Base-by-base conservation (phyloP, 1,140 invertebrate genomes). In the Alviniconcha marisindica region DNA sequence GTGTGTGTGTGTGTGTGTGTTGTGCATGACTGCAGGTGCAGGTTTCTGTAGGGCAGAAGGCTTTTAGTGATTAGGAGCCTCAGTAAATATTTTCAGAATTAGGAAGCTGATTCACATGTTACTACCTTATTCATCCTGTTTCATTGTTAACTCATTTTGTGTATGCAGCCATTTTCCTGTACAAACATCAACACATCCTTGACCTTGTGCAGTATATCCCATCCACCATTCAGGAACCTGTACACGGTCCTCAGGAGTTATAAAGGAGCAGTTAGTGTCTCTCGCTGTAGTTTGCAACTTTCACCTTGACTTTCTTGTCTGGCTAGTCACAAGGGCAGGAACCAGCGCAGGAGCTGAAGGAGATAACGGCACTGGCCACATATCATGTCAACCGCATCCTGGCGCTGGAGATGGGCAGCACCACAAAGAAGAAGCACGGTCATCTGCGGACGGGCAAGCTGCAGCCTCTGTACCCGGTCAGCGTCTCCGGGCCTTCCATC, bases 271-370 rank as follows among this genome's bases (percentile, higher is more conserved):
- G n/a, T n/a, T n/a, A n/a, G n/a, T n/a, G n/a, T n/a, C n/a, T n/a
- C n/a, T n/a, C n/a, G n/a, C n/a, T n/a, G n/a, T n/a, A n/a, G n/a
- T n/a, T n/a, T n/a, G n/a, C n/a, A n/a, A n/a, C n/a, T n/a, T n/a
- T n/a, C n/a, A n/a, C n/a, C n/a, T n/a, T n/a, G n/a, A n/a, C n/a
- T n/a, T n/a, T n/a, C n/a, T n/a, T n/a, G n/a, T n/a, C n/a, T n/a
- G n/a, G n/a, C n/a, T n/a, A n/a, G n/a, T n/a, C n/a, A n/a, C n/a
- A n/a, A n/a, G n/a, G n/a, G n/a, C 73, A 76, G 73, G 40, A 48
- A 31, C 73, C 73, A 33, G 40, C 73, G 18, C 73, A 76, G 28
- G 73, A 28, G 73, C 5, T 76, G 73, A 76, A 76, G 44, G 73
- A 48, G n/a, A 76, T 76, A 42, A 76, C 73, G 40, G 28, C 42